phyloP scores from a whole-genome alignment of 92 coral and sea anemone genomes.

The Micromussa lordhowensis region DNA sequence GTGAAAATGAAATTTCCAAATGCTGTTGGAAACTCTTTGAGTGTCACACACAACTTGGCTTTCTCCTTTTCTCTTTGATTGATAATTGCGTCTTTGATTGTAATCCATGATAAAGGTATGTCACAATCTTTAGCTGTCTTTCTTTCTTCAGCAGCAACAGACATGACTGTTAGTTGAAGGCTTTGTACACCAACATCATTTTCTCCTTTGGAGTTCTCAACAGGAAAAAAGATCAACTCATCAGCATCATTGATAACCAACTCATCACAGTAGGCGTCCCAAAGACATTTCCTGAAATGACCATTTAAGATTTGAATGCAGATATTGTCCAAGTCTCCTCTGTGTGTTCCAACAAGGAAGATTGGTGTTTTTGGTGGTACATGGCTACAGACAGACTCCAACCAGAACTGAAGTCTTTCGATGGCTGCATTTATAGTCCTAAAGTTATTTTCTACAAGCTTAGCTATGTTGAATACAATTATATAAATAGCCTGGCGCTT shows the following conservation, averaged over 20 bases:
- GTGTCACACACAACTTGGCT: conserved; percentile 37
- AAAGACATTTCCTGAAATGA: conserved; percentile 26
- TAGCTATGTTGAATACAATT: conserved; percentile 49
- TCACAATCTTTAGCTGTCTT: conserved; percentile 12
- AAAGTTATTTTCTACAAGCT: conserved; percentile 2
- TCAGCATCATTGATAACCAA: conserved; percentile 41
- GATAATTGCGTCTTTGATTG: conserved; percentile 64
- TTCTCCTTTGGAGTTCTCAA: conserved; percentile 46
- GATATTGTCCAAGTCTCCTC: conserved; percentile 14
- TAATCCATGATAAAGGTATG: conserved; percentile 64
- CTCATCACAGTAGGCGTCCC: conserved; percentile 50
- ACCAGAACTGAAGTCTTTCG: conserved; percentile 60
- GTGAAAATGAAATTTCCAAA: background rate
- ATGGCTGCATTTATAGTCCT: background rate
- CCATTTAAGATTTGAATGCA: background rate
- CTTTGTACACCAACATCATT: conserved; percentile 43
- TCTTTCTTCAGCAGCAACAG: conserved; percentile 39
- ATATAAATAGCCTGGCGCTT: conserved; percentile 41
- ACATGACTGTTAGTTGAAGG: conserved; percentile 33
- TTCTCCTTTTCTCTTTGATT: background rate
- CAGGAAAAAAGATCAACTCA: conserved; percentile 54
- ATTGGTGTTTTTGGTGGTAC: conserved; percentile 44
- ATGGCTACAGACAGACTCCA: conserved; percentile 61
- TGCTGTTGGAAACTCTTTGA: conserved; percentile 21
- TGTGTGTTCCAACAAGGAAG: conserved; percentile 71